These are phyloP conservation scores for Procambarus clarkii DNA, from an alignment of 1,140 invertebrate genomes.

Conservation along the genomic window DNA sequence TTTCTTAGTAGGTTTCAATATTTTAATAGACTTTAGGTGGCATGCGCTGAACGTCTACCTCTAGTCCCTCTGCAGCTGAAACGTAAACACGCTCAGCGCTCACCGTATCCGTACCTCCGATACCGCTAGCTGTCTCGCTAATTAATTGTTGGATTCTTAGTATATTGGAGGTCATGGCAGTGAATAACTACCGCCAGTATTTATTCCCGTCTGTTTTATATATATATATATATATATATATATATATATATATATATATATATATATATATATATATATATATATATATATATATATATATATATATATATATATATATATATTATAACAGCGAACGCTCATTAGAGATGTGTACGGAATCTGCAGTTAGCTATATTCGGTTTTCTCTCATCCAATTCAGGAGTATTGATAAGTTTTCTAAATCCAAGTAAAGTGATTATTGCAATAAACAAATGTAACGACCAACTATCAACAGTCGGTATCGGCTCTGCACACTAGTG, in stretches of 20 bases:
- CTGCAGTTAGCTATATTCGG: background rate
- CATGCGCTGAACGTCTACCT: background rate
- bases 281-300: too few species aligned
- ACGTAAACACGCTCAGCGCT: background rate
- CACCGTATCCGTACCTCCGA: background rate
- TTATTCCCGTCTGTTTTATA: background rate
- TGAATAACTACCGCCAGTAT: background rate
- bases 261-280: too few species aligned
- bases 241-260: too few species aligned
- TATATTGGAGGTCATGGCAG: background rate
- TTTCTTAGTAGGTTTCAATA: conserved; percentile 37
- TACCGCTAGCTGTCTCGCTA: background rate
- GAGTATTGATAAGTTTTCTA: conserved; percentile 56
- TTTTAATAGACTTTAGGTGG: conserved; percentile 35
- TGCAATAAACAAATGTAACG: conserved; percentile 55
- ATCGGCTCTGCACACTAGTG: conserved; percentile 49
- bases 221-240: too few species aligned
- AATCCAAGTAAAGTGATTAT: conserved; percentile 58
- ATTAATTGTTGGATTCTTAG: background rate
- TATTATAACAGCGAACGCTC: background rate
- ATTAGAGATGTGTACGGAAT: background rate
- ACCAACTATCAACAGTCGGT: conserved; percentile 55
- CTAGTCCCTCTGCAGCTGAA: background rate
- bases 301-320: too few species aligned
- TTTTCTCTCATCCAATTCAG: conserved; percentile 27